Conservation (phyloP, 2,888 invertebrate genomes). For the Lissocephala sabroskyi region DNA sequence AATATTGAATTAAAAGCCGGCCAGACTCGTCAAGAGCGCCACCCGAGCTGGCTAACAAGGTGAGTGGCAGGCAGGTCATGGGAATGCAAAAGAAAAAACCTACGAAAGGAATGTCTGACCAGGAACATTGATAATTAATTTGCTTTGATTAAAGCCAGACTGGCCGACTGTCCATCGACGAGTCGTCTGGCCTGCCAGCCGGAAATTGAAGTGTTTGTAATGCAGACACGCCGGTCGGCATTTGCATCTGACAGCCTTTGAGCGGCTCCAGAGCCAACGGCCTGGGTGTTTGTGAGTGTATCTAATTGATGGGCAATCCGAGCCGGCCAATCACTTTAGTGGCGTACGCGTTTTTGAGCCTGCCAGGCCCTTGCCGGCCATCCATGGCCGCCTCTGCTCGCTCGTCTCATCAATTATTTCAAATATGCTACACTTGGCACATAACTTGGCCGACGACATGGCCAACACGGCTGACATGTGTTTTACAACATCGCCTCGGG, state of each 20-base stretch:
- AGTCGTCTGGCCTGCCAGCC: slow-evolving; percentile 27
- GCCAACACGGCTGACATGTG: slow-evolving; percentile 35
- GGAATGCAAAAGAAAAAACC: slow-evolving; percentile 9
- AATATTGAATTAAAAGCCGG: slow-evolving; percentile 23
- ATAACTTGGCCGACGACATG: slow-evolving; percentile 27
- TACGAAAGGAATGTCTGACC: slow-evolving; percentile 8
- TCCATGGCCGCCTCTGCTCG: too few species aligned
- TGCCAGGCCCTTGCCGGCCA: neutral
- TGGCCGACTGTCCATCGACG: too few species aligned
- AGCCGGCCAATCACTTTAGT: slow-evolving; percentile 26
- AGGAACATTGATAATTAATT: slow-evolving; percentile 50
- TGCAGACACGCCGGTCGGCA: slow-evolving; percentile 12
- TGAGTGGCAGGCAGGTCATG: too few species aligned
- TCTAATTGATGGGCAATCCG: slow-evolving; percentile 49
- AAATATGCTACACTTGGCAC: slow-evolving; percentile 59
- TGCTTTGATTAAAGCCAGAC: slow-evolving; percentile 46
- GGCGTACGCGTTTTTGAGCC: slow-evolving; percentile 23
- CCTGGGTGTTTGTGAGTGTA: slow-evolving; percentile 18
- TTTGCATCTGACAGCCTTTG: slow-evolving; percentile 15
- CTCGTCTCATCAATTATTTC: slow-evolving; percentile 53
- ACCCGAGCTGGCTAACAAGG: too few species aligned
- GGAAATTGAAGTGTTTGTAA: slow-evolving; percentile 58
- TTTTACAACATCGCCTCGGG: slow-evolving; percentile 7
- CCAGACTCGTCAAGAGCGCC: too few species aligned
- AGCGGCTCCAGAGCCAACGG: slow-evolving; percentile 21